Evolutionary conservation across 2,888 invertebrate genomes (phyloP), one percentile per base, ranked within the genome.

Genomic region (Galeopsomyia nigrocyanea): DNA sequence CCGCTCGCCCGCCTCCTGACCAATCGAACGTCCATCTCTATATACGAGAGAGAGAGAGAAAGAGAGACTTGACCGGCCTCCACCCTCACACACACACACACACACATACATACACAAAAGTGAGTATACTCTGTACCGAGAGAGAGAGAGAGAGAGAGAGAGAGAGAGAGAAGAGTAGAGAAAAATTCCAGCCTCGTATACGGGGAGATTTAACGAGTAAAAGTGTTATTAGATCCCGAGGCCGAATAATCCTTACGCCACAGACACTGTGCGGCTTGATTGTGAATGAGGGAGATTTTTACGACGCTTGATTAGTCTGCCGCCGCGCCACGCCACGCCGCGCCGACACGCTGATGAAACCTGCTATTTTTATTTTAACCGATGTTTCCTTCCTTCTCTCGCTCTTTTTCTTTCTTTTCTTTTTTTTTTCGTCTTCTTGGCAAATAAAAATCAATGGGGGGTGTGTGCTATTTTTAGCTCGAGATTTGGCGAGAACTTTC

Each of bases 1-100:
- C 83, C 84, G 83, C 83, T 82, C 82, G 81, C 78, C 79, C 78
- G 75, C 77, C 76, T 56, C 75, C 84, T 85, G 86, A 85, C 86
- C 86, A 86, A 86, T 86, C 84, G 84, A 86, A 85, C 82, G 82
- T 81, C 82, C 80, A 51, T 67, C 67, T 60, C 60, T 63, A 57
- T 69, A 62, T 47, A 58, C 70, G 46, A 16, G 50, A 47, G 16
- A 46, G 60, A n/a, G n/a, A n/a, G 51, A 64, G 46, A 16, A 22
- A 47, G 16, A 47, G 22, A 26, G 46, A 19, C 50, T 57, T 57
- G 69, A 69, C 63, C 63, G 13, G 31, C 53, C 64, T 50, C 13
- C 39, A 13, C 39, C 39, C 39, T 39, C 39, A 10, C 39, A 39
- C 39, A 39, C 10, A 39, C 13, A 39, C 39, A 10, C 39, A 10